Base-by-base conservation (phyloP, 1,140 invertebrate species). In the Drosophila athabasca region DNA sequence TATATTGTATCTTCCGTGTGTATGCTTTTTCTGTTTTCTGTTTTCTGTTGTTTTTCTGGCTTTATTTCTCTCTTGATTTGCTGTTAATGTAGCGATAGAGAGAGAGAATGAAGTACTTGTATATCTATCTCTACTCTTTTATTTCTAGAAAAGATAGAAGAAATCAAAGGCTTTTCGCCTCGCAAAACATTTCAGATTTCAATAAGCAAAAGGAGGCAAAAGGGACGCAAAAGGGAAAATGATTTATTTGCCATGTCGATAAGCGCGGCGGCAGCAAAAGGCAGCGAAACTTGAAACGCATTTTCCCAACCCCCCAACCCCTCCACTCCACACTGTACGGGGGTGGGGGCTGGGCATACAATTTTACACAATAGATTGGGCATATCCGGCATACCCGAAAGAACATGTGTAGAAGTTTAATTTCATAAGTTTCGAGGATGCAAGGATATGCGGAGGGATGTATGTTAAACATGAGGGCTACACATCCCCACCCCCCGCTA, bases 321-420 rank as follows among this genome's bases (percentile, higher is more conserved):
- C n/a, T 6, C 51, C 67, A 39, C 39, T 54, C 35, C 19, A 35
- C 26, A 43, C 19, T 70, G 58, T 50, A 43, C 31, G 31, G 58
- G 59, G 78, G 53, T 49, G 80, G 79, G 76, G 49, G 73, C 73
- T 73, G 64, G 68, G 62, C 75, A 71, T 60, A 83, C 79, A 80
- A 87, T 85, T 85, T 79, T 85, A 48, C 62, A 87, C 82, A 87
- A 87, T 88, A 88, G 75, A 88, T 87, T 87, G 79, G 88, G 64
- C 79, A 87, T 88, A 83, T 88, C 79, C 83, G 67, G 59, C 35
- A 13, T 39, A 11, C 49, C 54, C 65, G 44, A 49, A 60, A 62
- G 72, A 87, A 87, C 83, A 87, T 87, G 76, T 87, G 82, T 87
- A 87, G 70, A 87, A 83, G 83, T 87, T 87, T 87, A 87, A 87